Conservation (phyloP, 2,888 invertebrate species). For the Agrochola lota region DNA sequence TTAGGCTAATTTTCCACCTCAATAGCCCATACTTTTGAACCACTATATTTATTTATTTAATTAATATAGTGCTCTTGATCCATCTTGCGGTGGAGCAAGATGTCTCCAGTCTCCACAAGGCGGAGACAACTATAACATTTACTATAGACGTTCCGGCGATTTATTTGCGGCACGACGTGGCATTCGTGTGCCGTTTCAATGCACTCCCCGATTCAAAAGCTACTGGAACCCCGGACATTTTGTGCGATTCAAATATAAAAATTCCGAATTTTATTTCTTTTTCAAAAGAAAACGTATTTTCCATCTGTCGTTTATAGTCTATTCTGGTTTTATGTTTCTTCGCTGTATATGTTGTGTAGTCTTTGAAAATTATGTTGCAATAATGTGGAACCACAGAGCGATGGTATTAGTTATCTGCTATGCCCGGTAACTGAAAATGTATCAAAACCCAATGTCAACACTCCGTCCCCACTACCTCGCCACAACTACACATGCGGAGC, state of each 20-base stretch:
- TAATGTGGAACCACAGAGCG: not conserved
- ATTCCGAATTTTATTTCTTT: slow-evolving; percentile 40
- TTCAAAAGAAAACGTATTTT: slow-evolving; percentile 40
- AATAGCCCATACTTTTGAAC: slow-evolving; percentile 1
- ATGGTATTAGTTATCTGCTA: not conserved
- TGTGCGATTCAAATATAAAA: slow-evolving; percentile 50
- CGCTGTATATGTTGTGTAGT: not conserved
- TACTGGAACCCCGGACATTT: slow-evolving; percentile 42
- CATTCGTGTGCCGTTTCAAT: slow-evolving; percentile 46
- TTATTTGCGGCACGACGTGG: slow-evolving; percentile 51
- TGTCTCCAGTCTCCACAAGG: slow-evolving; percentile 8
- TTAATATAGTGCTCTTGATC: no score
- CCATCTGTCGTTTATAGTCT: slow-evolving; percentile 34
- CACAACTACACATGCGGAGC: no score
- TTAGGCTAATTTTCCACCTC: slow-evolving; percentile 3
- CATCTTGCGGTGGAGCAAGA: not conserved
- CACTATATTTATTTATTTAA: slow-evolving; percentile 12
- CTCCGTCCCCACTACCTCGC: no score
- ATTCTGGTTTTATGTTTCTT: slow-evolving; percentile 14
- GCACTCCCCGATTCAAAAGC: slow-evolving; percentile 54
- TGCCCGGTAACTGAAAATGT: no score
- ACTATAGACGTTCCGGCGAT: slow-evolving; percentile 52
- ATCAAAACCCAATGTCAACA: no score
- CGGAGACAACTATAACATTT: slow-evolving; percentile 56
- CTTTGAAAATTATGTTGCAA: not conserved